Evolutionary conservation across 1,140 invertebrate species (phyloP), one percentile per base, ranked within the genome.

Genomic region (Brachionus rubens): DNA sequence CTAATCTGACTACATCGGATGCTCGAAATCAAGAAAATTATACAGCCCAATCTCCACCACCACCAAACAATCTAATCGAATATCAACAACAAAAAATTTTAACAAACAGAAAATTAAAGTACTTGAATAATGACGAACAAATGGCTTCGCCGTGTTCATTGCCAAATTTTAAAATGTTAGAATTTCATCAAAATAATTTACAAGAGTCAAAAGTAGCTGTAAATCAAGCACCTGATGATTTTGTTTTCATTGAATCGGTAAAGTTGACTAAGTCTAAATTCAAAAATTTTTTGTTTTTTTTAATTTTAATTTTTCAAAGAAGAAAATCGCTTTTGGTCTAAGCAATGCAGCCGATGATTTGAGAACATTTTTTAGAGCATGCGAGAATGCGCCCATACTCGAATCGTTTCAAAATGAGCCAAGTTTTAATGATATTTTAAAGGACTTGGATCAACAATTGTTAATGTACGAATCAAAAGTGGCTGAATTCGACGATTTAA

Each of bases 331-430:
- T 16, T 89, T 89, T 81, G 87, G 83, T 76, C 82, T 81, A 40
- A 78, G 79, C 43, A 85, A 85, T 76, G 79, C 81, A 0, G 87
- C 86, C 48, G 86, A 86, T 72, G 91, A 92, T 82, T 85, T 92
- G 70, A 89, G 90, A 41, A 87, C 88, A 70, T 92, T 92, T 84
- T 91, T 91, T 83, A 85, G 89, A 4, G 90, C 91, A 79, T 92
- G 90, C 83, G 90, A 91, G 82, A 87, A 87, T 79, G 91, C 91
- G 5, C 91, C 90, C 0, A 88, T 88, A 36, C 83, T 91, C 30
- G 86, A 88, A 41, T 87, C 88, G 12, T 90, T 89, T 79, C 79
- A 80, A 30, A 87, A 90, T 77, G 84, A 89, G 76, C 85, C 87
- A 48, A 87, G 87, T 19, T 79, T 89, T 4, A 85, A 84, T 5